These are phyloP conservation scores for Lycocerus yunnanus DNA, from an alignment of 2,888 invertebrate genomes.

Conservation along the genomic window DNA sequence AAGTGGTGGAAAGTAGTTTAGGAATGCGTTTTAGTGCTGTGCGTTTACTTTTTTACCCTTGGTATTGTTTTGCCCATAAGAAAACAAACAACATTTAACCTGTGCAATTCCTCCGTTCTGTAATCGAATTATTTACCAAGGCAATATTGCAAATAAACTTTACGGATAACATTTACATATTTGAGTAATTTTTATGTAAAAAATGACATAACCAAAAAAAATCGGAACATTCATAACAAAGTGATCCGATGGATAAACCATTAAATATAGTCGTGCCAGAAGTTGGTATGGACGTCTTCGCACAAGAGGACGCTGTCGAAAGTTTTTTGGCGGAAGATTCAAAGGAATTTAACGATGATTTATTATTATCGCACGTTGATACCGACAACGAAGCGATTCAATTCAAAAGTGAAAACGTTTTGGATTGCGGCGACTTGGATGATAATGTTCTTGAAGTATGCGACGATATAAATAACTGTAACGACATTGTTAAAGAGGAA, in stretches of 20 bases:
- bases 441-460: constrained; percentile 23
- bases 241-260: constrained; percentile 34
- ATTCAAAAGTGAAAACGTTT: constrained; percentile 39
- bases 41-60: neutral
- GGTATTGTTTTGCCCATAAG: neutral
- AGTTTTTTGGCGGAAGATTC: constrained; percentile 49
- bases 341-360: constrained; percentile 41
- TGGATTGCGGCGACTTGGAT: constrained; percentile 35
- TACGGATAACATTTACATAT: neutral
- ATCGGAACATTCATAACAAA: constrained; percentile 13
- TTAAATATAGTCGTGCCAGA: constrained; percentile 26
- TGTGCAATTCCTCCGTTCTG: neutral
- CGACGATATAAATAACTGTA: constrained; percentile 10
- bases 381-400: constrained; percentile 35
- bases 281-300: constrained; percentile 37
- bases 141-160: neutral
- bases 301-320: constrained; percentile 49
- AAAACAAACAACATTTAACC: neutral
- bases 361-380: constrained; percentile 30
- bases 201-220: constrained; percentile 24
- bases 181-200: neutral
- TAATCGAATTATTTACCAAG: neutral
- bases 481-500: constrained; percentile 12
- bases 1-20: neutral
- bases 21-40: neutral